Evolutionary conservation across 2,888 invertebrate species (phyloP).

Genomic region (Sympetrum striolatum): DNA sequence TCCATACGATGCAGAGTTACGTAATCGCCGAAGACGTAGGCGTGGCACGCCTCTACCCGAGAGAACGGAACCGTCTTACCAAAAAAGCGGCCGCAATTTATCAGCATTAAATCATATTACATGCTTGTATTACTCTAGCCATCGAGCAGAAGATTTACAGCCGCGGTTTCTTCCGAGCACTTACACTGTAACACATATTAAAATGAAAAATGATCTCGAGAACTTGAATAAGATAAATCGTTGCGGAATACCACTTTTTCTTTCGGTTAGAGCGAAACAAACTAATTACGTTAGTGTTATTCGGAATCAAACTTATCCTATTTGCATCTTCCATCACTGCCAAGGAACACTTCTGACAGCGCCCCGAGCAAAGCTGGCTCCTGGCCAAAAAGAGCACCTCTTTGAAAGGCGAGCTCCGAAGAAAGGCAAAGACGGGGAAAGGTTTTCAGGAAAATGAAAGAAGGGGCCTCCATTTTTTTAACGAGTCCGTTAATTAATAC

Average conservation of each 20-base stretch:
- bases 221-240: neutral
- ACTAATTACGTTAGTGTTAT: neutral
- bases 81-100: no score
- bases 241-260: no score
- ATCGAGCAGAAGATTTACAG: no score
- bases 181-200: no score
- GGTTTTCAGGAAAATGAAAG: neutral
- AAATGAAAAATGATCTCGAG: neutral
- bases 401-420: neutral
- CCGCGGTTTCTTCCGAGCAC: no score
- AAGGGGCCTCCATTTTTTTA: neutral
- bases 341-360: neutral
- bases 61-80: no score
- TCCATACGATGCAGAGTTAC: no score
- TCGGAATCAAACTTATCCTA: neutral
- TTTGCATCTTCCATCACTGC: neutral
- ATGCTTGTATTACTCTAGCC: no score
- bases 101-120: no score
- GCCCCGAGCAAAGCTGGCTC: neutral
- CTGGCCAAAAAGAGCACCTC: neutral
- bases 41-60: no score
- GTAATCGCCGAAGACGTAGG: no score
- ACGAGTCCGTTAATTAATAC: neutral
- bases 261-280: neutral
- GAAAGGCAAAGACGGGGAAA: neutral